Conservation (phyloP, 1,140 invertebrate genomes). For the Coenobita brevimanus region DNA sequence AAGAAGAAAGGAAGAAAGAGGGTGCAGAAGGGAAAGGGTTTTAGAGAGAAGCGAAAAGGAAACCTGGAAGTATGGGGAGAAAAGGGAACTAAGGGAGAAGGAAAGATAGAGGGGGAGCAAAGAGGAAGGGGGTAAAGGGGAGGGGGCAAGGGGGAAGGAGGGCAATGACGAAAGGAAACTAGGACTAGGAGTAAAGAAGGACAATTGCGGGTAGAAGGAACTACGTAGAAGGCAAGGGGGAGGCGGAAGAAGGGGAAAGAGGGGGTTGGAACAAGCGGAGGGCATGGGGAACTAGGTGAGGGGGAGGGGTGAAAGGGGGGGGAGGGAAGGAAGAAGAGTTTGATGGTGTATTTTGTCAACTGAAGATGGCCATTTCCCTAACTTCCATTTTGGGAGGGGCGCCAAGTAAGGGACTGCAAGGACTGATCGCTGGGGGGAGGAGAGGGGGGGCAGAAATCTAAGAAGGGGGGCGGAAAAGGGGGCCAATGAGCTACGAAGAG, state of each 20-base stretch:
- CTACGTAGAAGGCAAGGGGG: background rate
- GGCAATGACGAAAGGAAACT: background rate
- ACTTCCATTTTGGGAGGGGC: background rate
- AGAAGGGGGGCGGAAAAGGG: no score
- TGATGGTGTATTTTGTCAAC: background rate
- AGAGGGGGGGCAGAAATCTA: no score
- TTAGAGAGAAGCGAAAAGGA: background rate
- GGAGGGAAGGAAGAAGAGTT: background rate
- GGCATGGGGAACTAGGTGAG: no score
- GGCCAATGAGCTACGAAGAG: no score
- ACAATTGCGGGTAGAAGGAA: background rate
- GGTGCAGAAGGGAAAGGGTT: background rate
- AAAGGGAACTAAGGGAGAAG: background rate
- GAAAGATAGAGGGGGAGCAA: background rate
- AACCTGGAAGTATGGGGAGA: background rate
- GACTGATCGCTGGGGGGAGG: no score
- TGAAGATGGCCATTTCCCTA: background rate
- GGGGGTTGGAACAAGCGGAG: no score
- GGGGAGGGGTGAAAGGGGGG: background rate
- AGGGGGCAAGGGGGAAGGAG: background rate
- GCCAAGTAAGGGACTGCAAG: no score
- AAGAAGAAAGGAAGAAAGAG: background rate
- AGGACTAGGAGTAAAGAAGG: background rate
- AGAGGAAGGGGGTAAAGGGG: background rate
- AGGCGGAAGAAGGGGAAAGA: conserved; percentile 1